Percentiles rank a stretch among this genome's conserved stretches.
These are phyloP conservation scores for Amorpha juglandis DNA, from an alignment of 2,888 invertebrate genomes.

Conservation along the genomic window DNA sequence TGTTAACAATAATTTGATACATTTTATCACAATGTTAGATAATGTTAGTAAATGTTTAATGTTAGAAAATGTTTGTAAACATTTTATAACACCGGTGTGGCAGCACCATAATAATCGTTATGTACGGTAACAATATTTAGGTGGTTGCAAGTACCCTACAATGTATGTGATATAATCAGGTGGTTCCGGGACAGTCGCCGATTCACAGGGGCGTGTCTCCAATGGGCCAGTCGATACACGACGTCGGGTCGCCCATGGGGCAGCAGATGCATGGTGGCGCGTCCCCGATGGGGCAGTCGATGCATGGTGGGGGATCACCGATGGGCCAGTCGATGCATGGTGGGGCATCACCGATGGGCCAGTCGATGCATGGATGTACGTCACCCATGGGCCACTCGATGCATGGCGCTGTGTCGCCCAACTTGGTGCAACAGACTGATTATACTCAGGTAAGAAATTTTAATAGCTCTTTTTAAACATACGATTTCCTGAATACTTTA, in stretches of 20 bases:
- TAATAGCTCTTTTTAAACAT: too few relatives aligned
- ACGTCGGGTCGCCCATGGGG: slow-evolving; percentile 30
- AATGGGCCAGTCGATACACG: slow-evolving; percentile 32
- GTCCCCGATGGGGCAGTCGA: slow-evolving; percentile 20
- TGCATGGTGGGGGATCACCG: neutral
- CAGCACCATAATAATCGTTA: too few relatives aligned
- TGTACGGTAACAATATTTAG: too few relatives aligned
- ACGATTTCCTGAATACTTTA: too few relatives aligned
- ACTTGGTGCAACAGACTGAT: slow-evolving; percentile 42
- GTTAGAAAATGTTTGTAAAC: too few relatives aligned
- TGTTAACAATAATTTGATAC: too few relatives aligned
- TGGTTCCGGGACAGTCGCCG: slow-evolving; percentile 33
- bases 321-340: slow-evolving; percentile 21
- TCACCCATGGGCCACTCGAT: slow-evolving; percentile 17
- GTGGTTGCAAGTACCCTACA: neutral
- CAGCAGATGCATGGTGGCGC: slow-evolving; percentile 28
- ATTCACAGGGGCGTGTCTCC: slow-evolving; percentile 37
- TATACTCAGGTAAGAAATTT: slow-evolving; percentile 46
- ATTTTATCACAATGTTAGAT: too few relatives aligned
- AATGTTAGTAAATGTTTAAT: too few relatives aligned
- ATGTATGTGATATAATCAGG: slow-evolving; percentile 7
- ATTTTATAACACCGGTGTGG: too few relatives aligned
- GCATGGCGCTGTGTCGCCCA: slow-evolving; percentile 32
- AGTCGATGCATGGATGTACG: slow-evolving; percentile 28
- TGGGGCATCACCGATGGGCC: slow-evolving; percentile 27